Evolutionary conservation across 2,113 vertebrate genomes (phyloP), one percentile per base, ranked within the genome.

Genomic region (Aptenodytes patagonicus): DNA sequence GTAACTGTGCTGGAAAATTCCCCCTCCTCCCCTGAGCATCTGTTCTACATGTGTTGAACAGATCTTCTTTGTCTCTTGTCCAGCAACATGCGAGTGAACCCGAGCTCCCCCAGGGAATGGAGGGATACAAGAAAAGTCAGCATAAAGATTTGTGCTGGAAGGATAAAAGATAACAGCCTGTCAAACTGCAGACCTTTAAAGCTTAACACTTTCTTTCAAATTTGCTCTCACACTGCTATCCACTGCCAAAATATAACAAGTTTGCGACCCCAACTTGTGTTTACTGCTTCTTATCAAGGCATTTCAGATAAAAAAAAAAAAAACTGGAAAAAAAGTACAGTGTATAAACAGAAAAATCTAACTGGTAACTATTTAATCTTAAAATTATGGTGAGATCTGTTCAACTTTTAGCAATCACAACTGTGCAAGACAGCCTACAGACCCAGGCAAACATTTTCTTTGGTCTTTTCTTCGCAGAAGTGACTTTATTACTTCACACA

Each of bases 31-130:
- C 83, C 61, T 36, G 70, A 54, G 96, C 98, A 98, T 98, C 98
- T 98, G 98, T 61, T 97, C 86, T 90, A 76, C 98, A 97, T 69
- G 89, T 98, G 98, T 94, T 87, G 38, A 91, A 82, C 92, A 97
- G 95, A 97, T 93, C 79, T 51, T 90, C 88, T 77, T 94, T 97
- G 96, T 97, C 94, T 96, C 92, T 70, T 95, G 97, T 94, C 96
- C 96, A 94, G 94, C 80, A 95, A 87, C 82, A 91, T 92, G 72
- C 24, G 6, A 94, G 73, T 89, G 95, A 97, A 97, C 93, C 87
- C 25, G 1, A 72, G 73, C 51, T 96, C 95, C 96, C 92, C 95
- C 69, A 71, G 95, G 96, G 95, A 97, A 65, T 57, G 58, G 54
- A 90, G 57, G 64, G 78, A 66, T 97, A 95, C 94, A 92, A 93